Base-by-base conservation (phyloP, 2,888 invertebrate genomes). In the Holacanthella duospinosa region DNA sequence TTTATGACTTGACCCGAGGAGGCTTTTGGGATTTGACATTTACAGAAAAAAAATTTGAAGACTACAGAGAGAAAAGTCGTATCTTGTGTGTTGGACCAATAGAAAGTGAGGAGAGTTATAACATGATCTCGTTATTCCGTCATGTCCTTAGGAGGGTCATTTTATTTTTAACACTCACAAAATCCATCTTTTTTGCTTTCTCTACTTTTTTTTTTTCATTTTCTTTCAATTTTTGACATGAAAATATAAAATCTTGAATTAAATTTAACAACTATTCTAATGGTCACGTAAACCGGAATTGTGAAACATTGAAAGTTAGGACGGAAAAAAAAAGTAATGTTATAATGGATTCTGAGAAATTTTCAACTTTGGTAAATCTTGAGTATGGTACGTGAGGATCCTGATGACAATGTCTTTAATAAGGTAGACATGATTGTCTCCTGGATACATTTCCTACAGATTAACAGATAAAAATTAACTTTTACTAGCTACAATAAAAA, bases 1-100 rank as follows among this genome's bases (percentile, higher is more conserved):
- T 48, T 48, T 48, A 48, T n/a, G 48, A 48, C 48, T 48, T 48
- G 48, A 48, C 48, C 48, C 48, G 48, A 48, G 48, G 19, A 48
- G 48, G 4, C 21, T 48, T 48, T 48, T n/a, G 19, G n/a, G 19
- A 48, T 48, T 48, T 36, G 9, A 12, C 16, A 12, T 36, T 36
- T 36, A 16, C 16, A 36, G 6, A 12, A 12, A 36, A 36, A 16
- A 16, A 6, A 16, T 36, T 12, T 12, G 36, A 36, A 16, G n/a
- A n/a, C n/a, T n/a, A n/a, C n/a, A 36, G 36, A 36, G 16, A 36
- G 36, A 36, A 16, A 36, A 36, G 16, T 36, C 36, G 9, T 16
- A 12, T 36, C 36, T 16, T 12, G 9, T 36, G 36, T 36, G 36
- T 36, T 12, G 36, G 36, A 6, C 9, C 16, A 6, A 16, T 12